These are phyloP conservation scores for Melolontha melolontha DNA, from an alignment of 2,888 invertebrate genomes.

Conservation along the genomic window DNA sequence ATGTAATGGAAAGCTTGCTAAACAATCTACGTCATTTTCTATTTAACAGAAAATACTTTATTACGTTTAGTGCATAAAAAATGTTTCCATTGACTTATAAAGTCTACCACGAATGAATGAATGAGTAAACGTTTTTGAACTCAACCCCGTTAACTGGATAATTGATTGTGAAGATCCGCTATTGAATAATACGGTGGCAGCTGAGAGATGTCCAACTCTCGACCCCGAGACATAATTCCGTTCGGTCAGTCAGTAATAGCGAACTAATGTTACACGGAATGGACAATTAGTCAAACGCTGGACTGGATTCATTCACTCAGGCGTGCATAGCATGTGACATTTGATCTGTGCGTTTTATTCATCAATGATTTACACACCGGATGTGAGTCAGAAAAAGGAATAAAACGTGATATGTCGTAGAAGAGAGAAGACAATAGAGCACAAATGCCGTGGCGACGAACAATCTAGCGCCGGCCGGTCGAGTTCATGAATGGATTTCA, in stretches of 20 bases:
- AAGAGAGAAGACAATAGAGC: conserved; percentile 8
- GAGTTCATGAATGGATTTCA: conserved; percentile 25
- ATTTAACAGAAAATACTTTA: no score
- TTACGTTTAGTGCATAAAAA: no score
- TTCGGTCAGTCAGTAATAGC: no score
- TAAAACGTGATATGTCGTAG: neutral
- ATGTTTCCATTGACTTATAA: no score
- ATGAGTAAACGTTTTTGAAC: conserved; percentile 50
- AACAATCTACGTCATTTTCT: no score
- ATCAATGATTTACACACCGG: conserved; percentile 39
- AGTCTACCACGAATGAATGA: conserved; percentile 37
- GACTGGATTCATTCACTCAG: conserved; percentile 31
- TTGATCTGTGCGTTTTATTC: conserved; percentile 35
- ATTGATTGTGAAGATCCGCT: conserved; percentile 47
- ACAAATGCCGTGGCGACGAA: neutral
- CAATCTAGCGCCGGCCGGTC: conserved; percentile 8
- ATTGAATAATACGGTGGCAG: conserved; percentile 9
- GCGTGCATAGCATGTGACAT: conserved; percentile 27
- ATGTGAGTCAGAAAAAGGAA: conserved; percentile 32
- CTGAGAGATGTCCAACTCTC: conserved; percentile 14
- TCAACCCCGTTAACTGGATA: conserved; percentile 51
- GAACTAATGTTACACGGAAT: conserved; percentile 5
- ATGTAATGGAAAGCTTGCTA: no score
- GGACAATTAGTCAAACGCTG: conserved; percentile 27
- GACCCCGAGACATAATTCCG: conserved; percentile 16